phyloP scores from a whole-genome alignment of 2,113 vertebrate genomes.

The Todiramphus saurophagus region DNA sequence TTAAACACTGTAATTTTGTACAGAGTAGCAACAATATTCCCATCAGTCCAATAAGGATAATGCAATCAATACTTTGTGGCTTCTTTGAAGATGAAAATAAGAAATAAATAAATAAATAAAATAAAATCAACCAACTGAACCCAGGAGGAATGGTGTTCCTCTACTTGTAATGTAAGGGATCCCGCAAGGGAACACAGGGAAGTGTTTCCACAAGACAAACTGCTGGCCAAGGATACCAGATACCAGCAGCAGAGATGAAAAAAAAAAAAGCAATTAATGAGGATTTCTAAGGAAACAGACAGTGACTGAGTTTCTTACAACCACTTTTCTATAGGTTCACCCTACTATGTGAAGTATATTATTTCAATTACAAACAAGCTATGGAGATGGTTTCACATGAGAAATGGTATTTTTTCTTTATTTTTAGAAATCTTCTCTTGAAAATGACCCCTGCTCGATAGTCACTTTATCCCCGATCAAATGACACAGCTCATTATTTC shows the following conservation, averaged over 20 bases:
- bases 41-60: background rate
- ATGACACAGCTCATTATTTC: conserved; percentile 21
- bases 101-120: background rate
- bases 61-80: background rate
- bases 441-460: background rate
- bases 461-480: background rate
- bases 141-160: too few species aligned
- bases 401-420: background rate
- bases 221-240: background rate
- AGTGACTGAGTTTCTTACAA: background rate
- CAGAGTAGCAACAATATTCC: background rate
- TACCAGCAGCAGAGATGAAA: background rate
- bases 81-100: background rate
- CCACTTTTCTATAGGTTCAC: background rate
- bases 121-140: background rate
- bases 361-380: background rate
- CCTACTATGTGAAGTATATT: background rate
- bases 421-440: background rate
- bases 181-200: background rate
- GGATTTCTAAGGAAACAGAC: background rate
- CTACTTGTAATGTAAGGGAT: accelerated
- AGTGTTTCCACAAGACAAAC: background rate
- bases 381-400: background rate
- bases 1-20: background rate
- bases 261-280: background rate